Evolutionary conservation across 2,888 invertebrate species (phyloP), one percentile per base, ranked within the genome.

Genomic region (Limulus polyphemus): DNA sequence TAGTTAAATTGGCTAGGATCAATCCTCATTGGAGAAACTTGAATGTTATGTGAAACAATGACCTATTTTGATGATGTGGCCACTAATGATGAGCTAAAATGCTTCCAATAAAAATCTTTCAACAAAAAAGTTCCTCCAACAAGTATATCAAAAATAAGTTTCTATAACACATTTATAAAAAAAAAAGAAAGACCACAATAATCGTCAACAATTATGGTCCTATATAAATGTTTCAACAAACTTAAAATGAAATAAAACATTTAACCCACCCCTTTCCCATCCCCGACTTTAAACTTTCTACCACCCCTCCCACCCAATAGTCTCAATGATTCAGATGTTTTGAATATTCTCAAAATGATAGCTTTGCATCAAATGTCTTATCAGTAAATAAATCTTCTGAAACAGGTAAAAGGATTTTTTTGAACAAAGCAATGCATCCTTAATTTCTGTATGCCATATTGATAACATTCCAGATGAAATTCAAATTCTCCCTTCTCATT

Each of bases 71-170:
- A 58, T 51, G 56, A 61, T 65, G 61, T 65, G 61, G 65, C 65
- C 65, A 63, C 63, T 61, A 61, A 62, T 65, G 63, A 63, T 60
- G 63, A 63, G 63, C 63, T 63, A 65, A 63, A 62, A 63, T 63
- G 63, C 63, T 62, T 61, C 65, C 54, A 52, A 58, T 62, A 65
- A 58, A 65, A 65, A 65, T 62, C 61, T 57, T 63, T 62, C 65
- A 65, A 65, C 65, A 65, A 62, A 65, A 65, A 65, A 65, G 65
- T 65, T 65, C 63, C 65, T 65, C 65, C 65, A 65, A 65, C 65
- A 65, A 65, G 65, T 65, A 1, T 32, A 65, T 65, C 65, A 65
- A 65, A 65, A 65, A 65, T 65, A 65, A 65, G 63, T 63, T 63
- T 65, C 59, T 32, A 32, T 32, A 32, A 3, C 32, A 32, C 32